These are phyloP conservation scores for Mesochorus sp. DNA, from an alignment of 2,888 invertebrate genomes.

Conservation along the genomic window DNA sequence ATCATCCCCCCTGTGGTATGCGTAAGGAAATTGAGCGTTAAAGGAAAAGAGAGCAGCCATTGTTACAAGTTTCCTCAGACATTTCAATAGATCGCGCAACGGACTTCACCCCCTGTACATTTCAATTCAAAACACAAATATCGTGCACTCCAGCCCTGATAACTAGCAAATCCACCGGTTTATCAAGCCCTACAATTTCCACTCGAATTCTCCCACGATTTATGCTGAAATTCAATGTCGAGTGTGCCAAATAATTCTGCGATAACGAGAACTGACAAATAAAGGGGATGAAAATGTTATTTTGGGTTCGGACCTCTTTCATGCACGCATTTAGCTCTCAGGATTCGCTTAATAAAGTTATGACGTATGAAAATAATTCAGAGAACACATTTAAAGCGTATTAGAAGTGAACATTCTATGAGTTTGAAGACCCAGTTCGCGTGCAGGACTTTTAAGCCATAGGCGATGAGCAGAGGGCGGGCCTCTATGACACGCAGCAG, in stretches of 20 bases:
- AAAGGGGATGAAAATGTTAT: conserved; percentile 29
- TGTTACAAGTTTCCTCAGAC: conserved; percentile 15
- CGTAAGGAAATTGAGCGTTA: conserved; percentile 20
- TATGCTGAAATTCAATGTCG: not conserved
- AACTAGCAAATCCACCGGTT: not conserved
- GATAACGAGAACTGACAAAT: not conserved
- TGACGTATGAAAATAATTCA: no score
- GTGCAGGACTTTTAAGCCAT: conserved; percentile 7
- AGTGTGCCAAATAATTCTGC: no score
- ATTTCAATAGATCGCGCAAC: conserved; percentile 35
- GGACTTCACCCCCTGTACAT: no score
- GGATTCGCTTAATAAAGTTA: conserved; percentile 2
- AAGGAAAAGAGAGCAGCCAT: conserved; percentile 37
- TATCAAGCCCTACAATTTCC: not conserved
- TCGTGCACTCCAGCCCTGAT: not conserved
- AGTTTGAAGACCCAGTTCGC: not conserved
- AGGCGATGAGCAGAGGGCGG: conserved; percentile 3
- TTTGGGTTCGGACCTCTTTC: conserved; percentile 31
- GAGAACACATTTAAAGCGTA: no score
- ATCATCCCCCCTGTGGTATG: conserved; percentile 57
- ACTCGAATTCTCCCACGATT: not conserved
- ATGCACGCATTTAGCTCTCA: not conserved
- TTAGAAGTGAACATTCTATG: conserved; percentile 33
- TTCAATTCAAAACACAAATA: not conserved
- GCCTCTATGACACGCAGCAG: not conserved